Conservation (phyloP, 2,888 invertebrate species). For the Sceliomorpha sp. region DNA sequence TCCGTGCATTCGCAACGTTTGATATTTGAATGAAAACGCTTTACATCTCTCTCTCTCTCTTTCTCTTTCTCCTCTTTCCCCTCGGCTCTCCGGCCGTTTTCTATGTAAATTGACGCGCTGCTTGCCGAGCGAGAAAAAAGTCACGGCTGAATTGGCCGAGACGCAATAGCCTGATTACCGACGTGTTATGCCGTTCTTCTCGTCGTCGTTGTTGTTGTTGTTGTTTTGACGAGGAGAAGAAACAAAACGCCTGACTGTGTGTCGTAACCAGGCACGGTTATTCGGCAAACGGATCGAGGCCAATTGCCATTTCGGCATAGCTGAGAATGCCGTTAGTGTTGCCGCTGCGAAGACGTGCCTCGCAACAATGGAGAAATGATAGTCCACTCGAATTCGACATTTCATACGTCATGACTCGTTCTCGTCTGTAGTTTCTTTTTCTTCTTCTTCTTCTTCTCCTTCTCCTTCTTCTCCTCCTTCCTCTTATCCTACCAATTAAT, state of each 20-base stretch:
- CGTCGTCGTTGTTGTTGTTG: no score
- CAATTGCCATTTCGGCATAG: conserved; percentile 42
- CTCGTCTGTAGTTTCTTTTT: background rate
- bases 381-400: conserved; percentile 48
- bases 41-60: no score
- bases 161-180: conserved; percentile 47
- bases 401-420: conserved; percentile 27
- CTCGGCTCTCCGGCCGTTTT: no score
- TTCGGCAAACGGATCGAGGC: conserved; percentile 27
- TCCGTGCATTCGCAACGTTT: no score
- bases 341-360: conserved; percentile 26
- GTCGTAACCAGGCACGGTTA: no score
- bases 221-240: conserved; percentile 41
- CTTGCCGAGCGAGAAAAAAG: conserved; percentile 37
- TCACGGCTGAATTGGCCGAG: conserved; percentile 39
- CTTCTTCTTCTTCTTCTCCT: background rate
- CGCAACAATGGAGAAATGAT: conserved; percentile 45
- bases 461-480: no score
- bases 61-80: no score
- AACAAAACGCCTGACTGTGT: no score
- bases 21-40: no score
- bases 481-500: no score
- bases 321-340: conserved; percentile 29
- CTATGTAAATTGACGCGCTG: conserved; percentile 42
- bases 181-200: no score